Base-by-base conservation (phyloP, 2,797 vertebrate species). In the Aulostomus chinensis region DNA sequence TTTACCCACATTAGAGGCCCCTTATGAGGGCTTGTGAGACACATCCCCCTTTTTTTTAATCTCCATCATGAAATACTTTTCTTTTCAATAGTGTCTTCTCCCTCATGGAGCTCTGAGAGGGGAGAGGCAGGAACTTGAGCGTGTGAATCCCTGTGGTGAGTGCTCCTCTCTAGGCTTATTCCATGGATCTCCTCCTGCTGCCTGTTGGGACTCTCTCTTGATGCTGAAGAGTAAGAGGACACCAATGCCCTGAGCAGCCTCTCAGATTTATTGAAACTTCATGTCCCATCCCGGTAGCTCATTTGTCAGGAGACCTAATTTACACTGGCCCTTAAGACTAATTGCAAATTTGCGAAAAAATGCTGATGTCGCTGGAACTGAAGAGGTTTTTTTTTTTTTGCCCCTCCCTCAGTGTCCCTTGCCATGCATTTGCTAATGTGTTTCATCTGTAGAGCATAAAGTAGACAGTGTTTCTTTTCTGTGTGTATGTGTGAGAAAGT, bases 261-360 rank as follows among this genome's bases (percentile, higher is more conserved):
- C 79, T 75, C 85, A 89, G 86, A 91, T 91, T 91, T 91, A 91
- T 91, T 91, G 90, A 90, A 90, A 91, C 88, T 88, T 83, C 78
- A 68, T 82, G 94, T 94, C 94, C 94, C 90, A 91, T 95, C 94
- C 94, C 91, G 84, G 92, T 93, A 91, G 92, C 94, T 96, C 93
- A 94, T 97, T 95, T 95, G 94, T 97, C 96, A 97, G 92, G 95
- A 96, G 95, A 93, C 94, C 93, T 97, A 93, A 98, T 98, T 98
- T 98, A 96, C 93, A 86, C 92, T 83, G 92, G 94, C 95, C 94
- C 95, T 95, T 96, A 96, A 97, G 95, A 97, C 95, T 98, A 98
- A 98, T 97, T 97, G 94, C 94, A 95, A 94, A 97, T 96, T 98
- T 96, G 91, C 87, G 85, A 91, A 84, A 96, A 98, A 97, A 94